These are phyloP conservation scores for Abscondita cerata DNA, from an alignment of 2,888 invertebrate genomes.

Conservation along the genomic window DNA sequence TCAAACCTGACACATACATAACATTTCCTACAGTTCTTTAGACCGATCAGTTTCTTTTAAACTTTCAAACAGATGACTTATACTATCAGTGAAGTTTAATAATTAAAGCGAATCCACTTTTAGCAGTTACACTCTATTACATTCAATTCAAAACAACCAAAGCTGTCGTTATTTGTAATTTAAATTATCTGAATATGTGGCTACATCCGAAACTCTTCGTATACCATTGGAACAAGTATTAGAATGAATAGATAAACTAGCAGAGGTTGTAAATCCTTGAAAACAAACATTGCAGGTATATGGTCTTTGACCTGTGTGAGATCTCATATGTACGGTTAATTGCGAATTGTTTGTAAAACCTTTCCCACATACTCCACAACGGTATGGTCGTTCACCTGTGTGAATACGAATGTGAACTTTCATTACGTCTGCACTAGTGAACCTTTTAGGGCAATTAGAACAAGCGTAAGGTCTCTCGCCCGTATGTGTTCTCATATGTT, in stretches of 20 bases:
- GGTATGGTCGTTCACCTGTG: constrained; percentile 42
- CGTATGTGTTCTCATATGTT: constrained; percentile 53
- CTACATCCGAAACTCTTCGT: constrained; percentile 24
- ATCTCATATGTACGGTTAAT: constrained; percentile 39
- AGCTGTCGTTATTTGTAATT: constrained; percentile 21
- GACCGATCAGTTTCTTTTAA: too few species aligned
- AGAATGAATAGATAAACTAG: constrained; percentile 33
- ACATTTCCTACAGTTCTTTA: too few species aligned
- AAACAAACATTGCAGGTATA: constrained; percentile 39
- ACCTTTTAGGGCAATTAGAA: constrained; percentile 41
- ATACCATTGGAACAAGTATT: constrained; percentile 31
- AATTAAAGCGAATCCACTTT: too few species aligned
- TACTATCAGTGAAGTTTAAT: too few species aligned
- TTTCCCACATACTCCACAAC: constrained; percentile 40
- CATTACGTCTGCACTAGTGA: constrained; percentile 41
- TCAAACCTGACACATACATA: too few species aligned
- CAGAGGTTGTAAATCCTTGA: constrained; percentile 37
- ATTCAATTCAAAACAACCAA: too few species aligned
- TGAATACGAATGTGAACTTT: constrained; percentile 42
- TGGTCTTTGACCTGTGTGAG: constrained; percentile 36
- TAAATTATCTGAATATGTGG: constrained; percentile 19
- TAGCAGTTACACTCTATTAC: too few species aligned
- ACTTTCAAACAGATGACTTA: too few species aligned
- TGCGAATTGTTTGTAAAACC: constrained; percentile 44
- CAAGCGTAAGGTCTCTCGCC: constrained; percentile 53